These are phyloP conservation scores for Whitmania pigra DNA, from an alignment of 1,140 invertebrate genomes.

Conservation along the genomic window DNA sequence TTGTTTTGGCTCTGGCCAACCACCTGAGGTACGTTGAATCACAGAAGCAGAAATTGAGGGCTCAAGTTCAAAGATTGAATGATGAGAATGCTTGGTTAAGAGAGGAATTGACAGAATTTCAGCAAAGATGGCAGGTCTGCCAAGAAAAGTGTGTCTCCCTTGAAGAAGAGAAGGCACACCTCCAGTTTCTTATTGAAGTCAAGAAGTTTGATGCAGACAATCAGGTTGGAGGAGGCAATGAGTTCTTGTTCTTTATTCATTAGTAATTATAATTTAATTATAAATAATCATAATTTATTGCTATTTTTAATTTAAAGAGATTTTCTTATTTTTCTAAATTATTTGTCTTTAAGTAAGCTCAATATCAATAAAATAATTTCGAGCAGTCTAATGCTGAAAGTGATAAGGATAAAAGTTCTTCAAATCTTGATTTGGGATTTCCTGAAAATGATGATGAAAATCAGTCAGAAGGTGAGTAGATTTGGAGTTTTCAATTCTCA, in stretches of 20 bases:
- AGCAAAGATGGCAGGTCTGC: constrained; percentile 68
- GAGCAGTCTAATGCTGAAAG: too few species aligned
- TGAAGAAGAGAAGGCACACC: constrained; percentile 86
- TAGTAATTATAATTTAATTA: too few species aligned
- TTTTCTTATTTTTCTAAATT: too few species aligned
- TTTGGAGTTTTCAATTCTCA: background rate
- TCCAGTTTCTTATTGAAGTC: constrained; percentile 86
- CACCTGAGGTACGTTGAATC: constrained; percentile 2
- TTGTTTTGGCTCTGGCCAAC: background rate
- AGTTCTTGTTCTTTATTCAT: too few species aligned
- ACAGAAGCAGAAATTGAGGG: constrained; percentile 4
- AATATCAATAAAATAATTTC: too few species aligned
- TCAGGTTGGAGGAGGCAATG: background rate
- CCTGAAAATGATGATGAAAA: constrained; percentile 41
- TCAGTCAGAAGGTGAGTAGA: constrained; percentile 36
- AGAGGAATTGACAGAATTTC: constrained; percentile 85
- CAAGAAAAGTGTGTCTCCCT: constrained; percentile 56
- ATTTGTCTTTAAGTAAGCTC: too few species aligned
- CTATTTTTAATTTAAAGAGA: too few species aligned
- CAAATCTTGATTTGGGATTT: constrained; percentile 43
- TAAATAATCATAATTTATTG: too few species aligned
- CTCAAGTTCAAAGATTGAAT: constrained; percentile 63
- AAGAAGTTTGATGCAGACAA: constrained; percentile 46
- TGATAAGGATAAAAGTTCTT: constrained; percentile 8
- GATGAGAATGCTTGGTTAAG: constrained; percentile 91